Evolutionary conservation across 1,140 invertebrate species (phyloP).

Genomic region (Capitella teleta): DNA sequence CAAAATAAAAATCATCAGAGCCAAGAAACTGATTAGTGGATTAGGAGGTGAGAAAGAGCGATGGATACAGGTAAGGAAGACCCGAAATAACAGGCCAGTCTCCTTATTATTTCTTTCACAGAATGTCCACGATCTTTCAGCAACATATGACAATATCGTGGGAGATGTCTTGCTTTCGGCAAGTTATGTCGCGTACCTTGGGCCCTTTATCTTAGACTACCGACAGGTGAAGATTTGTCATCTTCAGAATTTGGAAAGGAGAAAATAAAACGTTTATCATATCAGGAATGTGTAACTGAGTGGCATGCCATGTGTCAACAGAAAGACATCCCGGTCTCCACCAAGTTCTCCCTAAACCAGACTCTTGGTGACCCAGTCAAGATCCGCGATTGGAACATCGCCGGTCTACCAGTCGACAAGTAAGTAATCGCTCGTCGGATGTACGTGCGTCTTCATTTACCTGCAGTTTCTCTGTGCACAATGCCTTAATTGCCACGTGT

Average conservation of each 20-base stretch:
- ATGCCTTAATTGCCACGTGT: constrained; percentile 36
- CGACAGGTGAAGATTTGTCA: constrained; percentile 24
- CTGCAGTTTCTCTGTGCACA: constrained; percentile 40
- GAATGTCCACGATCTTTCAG: constrained; percentile 32
- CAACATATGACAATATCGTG: constrained; percentile 39
- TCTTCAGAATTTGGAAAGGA: neutral
- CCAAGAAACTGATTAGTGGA: constrained; percentile 40
- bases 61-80: constrained; percentile 33
- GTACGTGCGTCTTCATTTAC: neutral
- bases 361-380: constrained; percentile 39
- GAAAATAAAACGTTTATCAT: neutral
- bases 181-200: constrained; percentile 39
- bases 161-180: constrained; percentile 41
- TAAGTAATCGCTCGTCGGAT: constrained; percentile 10
- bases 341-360: constrained; percentile 30
- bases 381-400: constrained; percentile 41
- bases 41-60: constrained; percentile 40
- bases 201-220: constrained; percentile 38
- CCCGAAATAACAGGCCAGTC: neutral
- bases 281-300: constrained; percentile 33
- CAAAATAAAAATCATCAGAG: constrained; percentile 39
- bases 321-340: constrained; percentile 34
- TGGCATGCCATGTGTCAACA: constrained; percentile 35
- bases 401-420: constrained; percentile 41
- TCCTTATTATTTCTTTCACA: constrained; percentile 13